These are phyloP conservation scores for Polypedilum vanderplanki DNA, from an alignment of 1,140 invertebrate species.

Conservation along the genomic window DNA sequence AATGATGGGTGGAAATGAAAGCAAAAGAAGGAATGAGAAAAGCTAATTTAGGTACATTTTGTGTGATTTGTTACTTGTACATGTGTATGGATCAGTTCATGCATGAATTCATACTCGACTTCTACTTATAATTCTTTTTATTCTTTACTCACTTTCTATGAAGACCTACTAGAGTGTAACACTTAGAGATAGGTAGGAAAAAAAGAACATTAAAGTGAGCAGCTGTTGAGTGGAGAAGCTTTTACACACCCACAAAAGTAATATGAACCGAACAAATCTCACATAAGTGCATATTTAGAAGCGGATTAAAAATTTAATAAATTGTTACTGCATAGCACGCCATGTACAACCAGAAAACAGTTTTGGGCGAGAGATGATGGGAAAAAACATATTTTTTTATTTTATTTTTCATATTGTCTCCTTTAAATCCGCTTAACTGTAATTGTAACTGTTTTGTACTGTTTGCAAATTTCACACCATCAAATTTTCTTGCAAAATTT, in stretches of 20 bases:
- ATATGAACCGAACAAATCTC: conserved; percentile 1
- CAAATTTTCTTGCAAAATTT: too few relatives aligned
- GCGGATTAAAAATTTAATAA: neutral
- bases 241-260: neutral
- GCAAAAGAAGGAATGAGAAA: neutral
- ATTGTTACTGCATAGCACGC: neutral
- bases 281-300: conserved; percentile 18
- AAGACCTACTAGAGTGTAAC: too few relatives aligned
- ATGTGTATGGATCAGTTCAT: conserved; percentile 17
- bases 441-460: neutral
- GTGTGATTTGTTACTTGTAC: conserved; percentile 10
- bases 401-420: neutral
- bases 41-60: conserved; percentile 19
- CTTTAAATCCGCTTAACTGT: neutral
- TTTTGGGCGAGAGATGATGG: too few relatives aligned
- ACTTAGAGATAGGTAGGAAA: neutral
- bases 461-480: too few relatives aligned
- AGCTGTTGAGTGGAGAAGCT: neutral
- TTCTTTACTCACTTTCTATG: neutral
- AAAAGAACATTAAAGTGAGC: neutral
- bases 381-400: too few relatives aligned
- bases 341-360: too few relatives aligned
- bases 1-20: neutral
- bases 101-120: neutral
- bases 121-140: too few relatives aligned